A percentile compares a stretch with the other conserved stretches of the same genome.
Evolutionary conservation across 2,113 vertebrate species (phyloP).

Genomic region (Mus spicilegus): DNA sequence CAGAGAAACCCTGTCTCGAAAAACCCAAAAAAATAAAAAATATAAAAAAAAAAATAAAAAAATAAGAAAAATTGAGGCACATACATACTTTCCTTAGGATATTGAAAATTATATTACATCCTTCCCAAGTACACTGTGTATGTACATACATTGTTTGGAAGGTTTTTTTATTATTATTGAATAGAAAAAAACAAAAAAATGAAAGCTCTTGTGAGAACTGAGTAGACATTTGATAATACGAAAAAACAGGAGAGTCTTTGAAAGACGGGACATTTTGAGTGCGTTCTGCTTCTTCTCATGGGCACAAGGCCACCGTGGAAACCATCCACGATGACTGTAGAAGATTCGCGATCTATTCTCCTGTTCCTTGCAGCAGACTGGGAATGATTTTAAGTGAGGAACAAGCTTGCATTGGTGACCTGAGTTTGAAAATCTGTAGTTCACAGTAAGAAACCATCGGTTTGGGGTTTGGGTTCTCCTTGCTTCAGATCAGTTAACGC

Average conservation of each 20-base stretch:
- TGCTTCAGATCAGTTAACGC: constrained; percentile 65
- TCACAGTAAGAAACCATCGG: constrained; percentile 59
- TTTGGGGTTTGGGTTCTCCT: constrained; percentile 31
- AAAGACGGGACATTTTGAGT: neutral
- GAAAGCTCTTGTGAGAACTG: neutral
- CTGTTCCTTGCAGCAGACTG: constrained; percentile 46
- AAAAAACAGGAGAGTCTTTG: constrained; percentile 17
- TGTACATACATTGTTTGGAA: neutral
- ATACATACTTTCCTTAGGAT: constrained; percentile 31
- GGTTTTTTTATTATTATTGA: neutral
- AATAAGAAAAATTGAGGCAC: neutral
- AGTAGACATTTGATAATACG: neutral
- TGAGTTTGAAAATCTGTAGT: constrained; percentile 67
- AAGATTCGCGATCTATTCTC: neutral
- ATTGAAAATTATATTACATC: constrained; percentile 9
- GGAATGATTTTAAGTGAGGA: constrained; percentile 71
- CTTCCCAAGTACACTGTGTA: neutral
- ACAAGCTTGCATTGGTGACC: constrained; percentile 38
- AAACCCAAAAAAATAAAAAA: too few species aligned
- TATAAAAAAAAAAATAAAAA: neutral
- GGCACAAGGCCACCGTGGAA: neutral
- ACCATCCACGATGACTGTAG: neutral
- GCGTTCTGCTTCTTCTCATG: neutral
- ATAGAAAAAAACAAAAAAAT: neutral
- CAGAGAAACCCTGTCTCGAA: too few species aligned